Evolutionary conservation across 2,113 vertebrate genomes (phyloP), one percentile per base, ranked within the genome.

Genomic region (Corynorhinus townsendii): DNA sequence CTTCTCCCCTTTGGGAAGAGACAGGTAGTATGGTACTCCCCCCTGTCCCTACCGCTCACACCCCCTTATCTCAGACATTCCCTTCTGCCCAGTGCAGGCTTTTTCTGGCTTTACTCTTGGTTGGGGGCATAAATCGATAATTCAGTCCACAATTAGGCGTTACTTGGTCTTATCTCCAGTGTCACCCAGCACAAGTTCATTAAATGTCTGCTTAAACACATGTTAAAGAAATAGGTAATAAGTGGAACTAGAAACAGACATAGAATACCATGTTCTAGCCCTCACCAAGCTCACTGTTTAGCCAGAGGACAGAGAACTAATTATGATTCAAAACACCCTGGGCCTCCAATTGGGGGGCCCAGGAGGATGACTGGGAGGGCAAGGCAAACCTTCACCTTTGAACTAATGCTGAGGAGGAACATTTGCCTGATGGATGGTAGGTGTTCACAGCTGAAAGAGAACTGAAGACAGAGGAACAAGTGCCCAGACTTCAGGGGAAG

Each of bases 61-160:
- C 11, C 16, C n/a, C 22, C 84, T 45, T 35, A 45, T 14, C 40
- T 40, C 52, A 91, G 49, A 96, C 33, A 47, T 47, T 62, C n/a
- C 24, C 2, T 64, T 69, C 43, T 56, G 45, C 45, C 30, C 3
- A 7, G 11, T 17, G 28, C 11, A 80, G 45, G 22, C 17, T n/a
- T 35, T 89, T 43, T 84, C 59, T 83, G 59, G 20, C 43, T 94
- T 59, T 89, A 52, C 30, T 96, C 17, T 28, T 33, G 76, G 20
- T 24, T 40, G 30, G 19, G 11, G 64, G 15, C 49, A 19, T 47
- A 75, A 35, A 49, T 19, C 4, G 24, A 85, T 47, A 49, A 24
- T 49, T 59, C 56, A 45, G 56, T 45, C 56, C n/a, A 8, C 17
- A 49, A 0, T 7, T 20, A 91, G 66, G 38, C 3, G 19, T 91